Base-by-base conservation (phyloP, 2,888 invertebrate genomes). In the Drosophila algonquin region DNA sequence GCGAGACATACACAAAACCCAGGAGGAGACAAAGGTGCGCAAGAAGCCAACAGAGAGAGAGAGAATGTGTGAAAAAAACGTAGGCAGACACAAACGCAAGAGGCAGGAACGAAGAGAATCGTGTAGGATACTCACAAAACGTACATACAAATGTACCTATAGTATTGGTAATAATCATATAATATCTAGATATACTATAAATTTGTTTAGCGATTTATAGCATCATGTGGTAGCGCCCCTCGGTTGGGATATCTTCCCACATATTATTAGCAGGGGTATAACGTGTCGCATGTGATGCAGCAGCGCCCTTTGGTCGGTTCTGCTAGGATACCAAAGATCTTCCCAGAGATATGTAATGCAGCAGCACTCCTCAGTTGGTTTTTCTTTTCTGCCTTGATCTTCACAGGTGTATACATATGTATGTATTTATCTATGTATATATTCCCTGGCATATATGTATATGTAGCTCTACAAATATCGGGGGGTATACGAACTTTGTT, bases 1-100 rank as follows among this genome's bases (percentile, higher is more conserved):
- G 32, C 24, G 46, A 57, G 57, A 55, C 63, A 45, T 21, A 46
- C 60, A 63, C 60, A 63, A 63, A 71, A 84, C 69, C 54, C 57
- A 53, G 63, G 63, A 59, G 50, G 60, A 70, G 51, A 18, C n/a
- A 40, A 54, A 44, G 27, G 44, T 24, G 30, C 57, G 56, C 56
- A 48, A 51, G 50, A 50, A 32, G 48, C 48, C 47, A 57, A 45
- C 44, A 54, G 40, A 24, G 35, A 21, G 44, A 24, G 46, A 30
- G 44, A 56, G 56, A 70, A 58, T 55, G 54, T 58, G 63, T 51
- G 46, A 72, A 69, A 55, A 56, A 56, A 35, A 40, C 40, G 40
- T 14, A 40, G 40, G 40, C 40, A 40, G 6, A 14, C 40, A 40
- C 40, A 14, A 12, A 35, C 30, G 35, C 35, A 35, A 12, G 4